Base-by-base conservation (phyloP, 2,888 invertebrate species). In the Temnothorax rugatulus region DNA sequence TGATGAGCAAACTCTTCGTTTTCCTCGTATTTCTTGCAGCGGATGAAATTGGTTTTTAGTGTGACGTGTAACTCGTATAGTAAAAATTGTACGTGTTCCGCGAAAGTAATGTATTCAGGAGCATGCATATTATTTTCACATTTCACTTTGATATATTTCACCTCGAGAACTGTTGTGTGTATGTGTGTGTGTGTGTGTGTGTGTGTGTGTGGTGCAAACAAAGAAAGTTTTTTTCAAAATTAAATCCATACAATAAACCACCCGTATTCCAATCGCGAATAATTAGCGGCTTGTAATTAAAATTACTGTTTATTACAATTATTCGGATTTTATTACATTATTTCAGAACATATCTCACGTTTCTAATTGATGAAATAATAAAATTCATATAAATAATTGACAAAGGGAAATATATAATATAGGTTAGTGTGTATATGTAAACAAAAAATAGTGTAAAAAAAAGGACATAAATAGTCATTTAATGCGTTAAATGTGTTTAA, bases 71-170 rank as follows among this genome's bases (percentile, higher is more conserved):
- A 50, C 18, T 66, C 25, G 50, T 76, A 63, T 75, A 74, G 41
- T 64, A 66, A 76, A 50, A n/a, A 41, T 76, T 76, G 66, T 25
- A 38, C 52, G 21, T 75, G 47, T 13, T 41, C 15, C n/a, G 29
- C 7, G 61, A 74, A 44, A 75, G 50, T 76, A 64, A 76, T 29
- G 63, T 7, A 50, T 34, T n/a, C 74, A n/a, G 25, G n/a, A 59
- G 63, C 34, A 50, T 61, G 74, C 71, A 54, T 75, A 63, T 76
- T 76, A 76, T 66, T 66, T 76, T 76, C 75, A 75, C 75, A 74
- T 74, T 74, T 61, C 44, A 50, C 64, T 15, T 75, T 47, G 44
- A 25, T 13, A 7, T 52, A n/a, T 25, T 66, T 50, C 15, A 11
- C 2, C n/a, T 47, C 18, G 13, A 11, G 11, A 52, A 38, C 25